Conservation (phyloP, 1,140 invertebrate genomes). For the Megalonaias nervosa region DNA sequence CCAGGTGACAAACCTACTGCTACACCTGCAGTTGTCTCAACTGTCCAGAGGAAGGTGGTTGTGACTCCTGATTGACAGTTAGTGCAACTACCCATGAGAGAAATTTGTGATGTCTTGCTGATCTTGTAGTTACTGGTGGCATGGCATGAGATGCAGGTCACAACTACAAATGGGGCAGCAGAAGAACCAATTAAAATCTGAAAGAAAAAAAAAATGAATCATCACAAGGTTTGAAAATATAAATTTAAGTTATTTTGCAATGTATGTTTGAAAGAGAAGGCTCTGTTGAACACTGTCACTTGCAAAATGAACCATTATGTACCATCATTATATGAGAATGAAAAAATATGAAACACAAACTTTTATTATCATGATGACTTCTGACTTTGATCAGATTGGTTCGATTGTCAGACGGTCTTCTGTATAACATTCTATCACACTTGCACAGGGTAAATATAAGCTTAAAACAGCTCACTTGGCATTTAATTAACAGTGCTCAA, state of each 20-base stretch:
- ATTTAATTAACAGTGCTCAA: too few relatives aligned
- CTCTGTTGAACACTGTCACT: not conserved
- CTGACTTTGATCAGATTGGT: too few relatives aligned
- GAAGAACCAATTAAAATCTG: slow-evolving; percentile 40
- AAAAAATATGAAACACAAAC: not conserved
- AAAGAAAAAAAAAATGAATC: slow-evolving; percentile 29
- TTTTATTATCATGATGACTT: not conserved
- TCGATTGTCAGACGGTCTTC: too few relatives aligned
- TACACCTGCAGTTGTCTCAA: slow-evolving; percentile 25
- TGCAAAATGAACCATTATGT: not conserved
- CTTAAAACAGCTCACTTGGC: too few relatives aligned
- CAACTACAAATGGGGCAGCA: slow-evolving; percentile 43
- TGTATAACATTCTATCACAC: too few relatives aligned
- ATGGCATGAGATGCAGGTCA: slow-evolving; percentile 54
- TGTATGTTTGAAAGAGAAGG: not conserved
- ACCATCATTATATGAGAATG: not conserved
- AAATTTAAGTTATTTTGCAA: not conserved
- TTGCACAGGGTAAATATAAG: too few relatives aligned
- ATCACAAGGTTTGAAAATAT: not conserved
- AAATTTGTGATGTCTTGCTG: slow-evolving; percentile 40
- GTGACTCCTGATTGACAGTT: slow-evolving; percentile 34
- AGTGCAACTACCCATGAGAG: slow-evolving; percentile 46
- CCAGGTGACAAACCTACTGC: slow-evolving; percentile 15
- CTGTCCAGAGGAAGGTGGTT: slow-evolving; percentile 48
- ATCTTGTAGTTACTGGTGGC: slow-evolving; percentile 37